phyloP scores from a whole-genome alignment of 2,797 vertebrate genomes.

The Champsocephalus gunnari region DNA sequence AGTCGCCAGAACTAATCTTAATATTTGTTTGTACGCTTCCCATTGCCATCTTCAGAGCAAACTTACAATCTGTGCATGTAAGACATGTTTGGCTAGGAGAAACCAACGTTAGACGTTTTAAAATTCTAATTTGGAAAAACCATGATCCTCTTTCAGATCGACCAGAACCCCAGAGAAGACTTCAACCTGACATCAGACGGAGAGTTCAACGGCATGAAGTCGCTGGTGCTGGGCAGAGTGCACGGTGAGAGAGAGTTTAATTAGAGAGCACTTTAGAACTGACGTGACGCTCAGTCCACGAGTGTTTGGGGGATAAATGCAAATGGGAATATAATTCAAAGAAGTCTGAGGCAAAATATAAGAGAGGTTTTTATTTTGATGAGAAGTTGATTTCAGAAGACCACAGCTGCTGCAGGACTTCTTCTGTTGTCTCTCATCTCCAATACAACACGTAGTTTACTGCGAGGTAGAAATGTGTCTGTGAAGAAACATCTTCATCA shows the following conservation, averaged over 20 bases:
- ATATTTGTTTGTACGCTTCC: neutral
- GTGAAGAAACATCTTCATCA: too few relatives aligned
- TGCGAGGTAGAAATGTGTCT: too few relatives aligned
- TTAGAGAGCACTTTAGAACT: constrained; percentile 6
- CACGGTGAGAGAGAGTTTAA: constrained; percentile 83
- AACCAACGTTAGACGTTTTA: neutral
- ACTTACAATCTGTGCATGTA: neutral
- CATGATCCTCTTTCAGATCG: constrained; percentile 81
- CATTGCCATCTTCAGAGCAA: too few relatives aligned
- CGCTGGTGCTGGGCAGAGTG: constrained; percentile 89
- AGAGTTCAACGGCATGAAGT: constrained; percentile 91
- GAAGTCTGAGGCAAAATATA: constrained; percentile 11
- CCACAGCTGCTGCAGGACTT: too few relatives aligned
- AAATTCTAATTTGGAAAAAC: neutral
- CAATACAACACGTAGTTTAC: neutral
- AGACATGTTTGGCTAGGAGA: neutral
- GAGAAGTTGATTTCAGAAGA: neutral
- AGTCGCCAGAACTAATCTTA: neutral
- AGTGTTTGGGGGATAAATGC: constrained; percentile 9
- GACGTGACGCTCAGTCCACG: neutral
- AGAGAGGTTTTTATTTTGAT: neutral
- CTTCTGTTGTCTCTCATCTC: neutral
- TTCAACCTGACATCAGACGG: constrained; percentile 89
- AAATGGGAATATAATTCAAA: constrained; percentile 24
- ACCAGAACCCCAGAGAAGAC: constrained; percentile 86